These are phyloP conservation scores for Drosophila parvula DNA, from an alignment of 1,140 invertebrate genomes.

Conservation along the genomic window DNA sequence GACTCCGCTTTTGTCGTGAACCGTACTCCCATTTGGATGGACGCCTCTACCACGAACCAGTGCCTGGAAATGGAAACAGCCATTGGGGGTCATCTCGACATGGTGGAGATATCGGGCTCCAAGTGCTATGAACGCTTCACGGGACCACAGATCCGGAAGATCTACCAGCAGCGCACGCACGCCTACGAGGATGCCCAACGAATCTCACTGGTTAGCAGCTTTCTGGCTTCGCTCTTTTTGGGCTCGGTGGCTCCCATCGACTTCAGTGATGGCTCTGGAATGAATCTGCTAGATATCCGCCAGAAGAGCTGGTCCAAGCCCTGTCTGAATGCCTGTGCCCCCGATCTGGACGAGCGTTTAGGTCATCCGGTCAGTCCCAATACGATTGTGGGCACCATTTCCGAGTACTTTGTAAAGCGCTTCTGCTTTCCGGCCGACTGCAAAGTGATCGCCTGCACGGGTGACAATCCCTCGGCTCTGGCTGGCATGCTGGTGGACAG, in stretches of 20 bases:
- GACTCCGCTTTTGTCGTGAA: constrained; percentile 90
- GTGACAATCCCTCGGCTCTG: constrained; percentile 95
- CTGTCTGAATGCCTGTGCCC: constrained; percentile 90
- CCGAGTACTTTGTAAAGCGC: constrained; percentile 91
- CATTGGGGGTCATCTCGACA: constrained; percentile 91
- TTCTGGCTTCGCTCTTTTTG: constrained; percentile 94
- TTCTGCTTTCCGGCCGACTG: constrained; percentile 93
- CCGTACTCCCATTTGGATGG: constrained; percentile 98
- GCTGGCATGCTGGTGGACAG: constrained; percentile 92
- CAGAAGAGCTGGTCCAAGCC: constrained; percentile 91
- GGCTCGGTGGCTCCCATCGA: constrained; percentile 96
- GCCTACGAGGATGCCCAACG: constrained; percentile 93
- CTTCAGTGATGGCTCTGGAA: constrained; percentile 96
- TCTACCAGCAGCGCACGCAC: constrained; percentile 89
- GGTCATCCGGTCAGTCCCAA: constrained; percentile 89
- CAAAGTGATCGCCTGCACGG: constrained; percentile 94
- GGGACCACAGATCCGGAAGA: constrained; percentile 96
- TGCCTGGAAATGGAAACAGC: constrained; percentile 91
- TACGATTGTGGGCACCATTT: constrained; percentile 89
- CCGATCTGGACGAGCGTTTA: constrained; percentile 88
- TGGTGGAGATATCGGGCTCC: constrained; percentile 95
- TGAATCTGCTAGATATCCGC: constrained; percentile 96
- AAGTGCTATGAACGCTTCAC: constrained; percentile 97
- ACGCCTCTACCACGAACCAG: constrained; percentile 93
- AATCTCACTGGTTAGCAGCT: constrained; percentile 97